Base-by-base conservation (phyloP, 2,797 vertebrate genomes). In the Sebastes ruberrimus region DNA sequence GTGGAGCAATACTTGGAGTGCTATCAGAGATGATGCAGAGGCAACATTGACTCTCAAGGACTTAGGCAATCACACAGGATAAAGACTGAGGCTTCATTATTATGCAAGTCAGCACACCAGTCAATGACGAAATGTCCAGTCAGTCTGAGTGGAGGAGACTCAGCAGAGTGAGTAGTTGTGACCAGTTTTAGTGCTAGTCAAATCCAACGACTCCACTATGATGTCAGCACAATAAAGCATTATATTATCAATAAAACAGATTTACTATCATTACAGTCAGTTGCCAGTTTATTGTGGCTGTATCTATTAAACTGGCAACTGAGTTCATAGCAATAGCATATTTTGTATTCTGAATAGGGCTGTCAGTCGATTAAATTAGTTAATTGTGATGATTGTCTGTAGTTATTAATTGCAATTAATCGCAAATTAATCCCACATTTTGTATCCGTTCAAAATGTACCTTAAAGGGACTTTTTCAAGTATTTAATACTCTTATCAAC, bases 51-150 rank as follows among this genome's bases (percentile, higher is more conserved):
- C 76, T 75, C 71, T 89, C 70, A 90, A 88, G 84, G 84, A 81
- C 78, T 86, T 11, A 46, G 62, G 57, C 76, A 85, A 79, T 87
- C 82, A 38, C 28, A 25, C 56, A 16, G 70, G 83, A 84, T 80
- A 38, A 85, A 88, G 55, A 63, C 55, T 3, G 22, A 83, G 78
- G 9, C 63, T 61, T 89, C 80, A 89, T 93, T 86, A 74, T 28
- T 74, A 93, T 93, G 89, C 88, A 61, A 89, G 85, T 67, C 85
- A 70, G 83, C 59, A 28, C 6, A 1, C 10, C 66, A 70, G 76
- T 62, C 74, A 30, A 59, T 90, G 84, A 91, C 52, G 52, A 80
- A 65, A 86, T 28, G 84, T 86, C 86, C 88, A 76, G 82, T 83
- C 78, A 18, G 86, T 84, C 81, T 79, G 84, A 82, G 81, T 14